Evolutionary conservation across 2,797 vertebrate species (phyloP).

Genomic region (Cyclura pinguis): DNA sequence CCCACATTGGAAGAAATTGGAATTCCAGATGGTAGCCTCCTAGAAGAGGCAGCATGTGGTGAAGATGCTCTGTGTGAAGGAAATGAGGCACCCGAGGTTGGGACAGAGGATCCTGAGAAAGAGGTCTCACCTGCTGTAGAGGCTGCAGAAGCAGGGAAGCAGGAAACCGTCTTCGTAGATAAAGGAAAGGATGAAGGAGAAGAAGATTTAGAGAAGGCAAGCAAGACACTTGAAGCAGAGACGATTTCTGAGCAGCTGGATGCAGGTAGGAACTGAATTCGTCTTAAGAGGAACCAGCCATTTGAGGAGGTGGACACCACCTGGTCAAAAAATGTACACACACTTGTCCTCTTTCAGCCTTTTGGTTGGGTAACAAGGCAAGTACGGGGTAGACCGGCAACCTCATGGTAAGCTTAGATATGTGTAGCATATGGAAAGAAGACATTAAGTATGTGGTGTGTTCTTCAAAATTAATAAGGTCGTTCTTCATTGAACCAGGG

Average conservation of each 20-base stretch:
- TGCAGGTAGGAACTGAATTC: constrained; percentile 57
- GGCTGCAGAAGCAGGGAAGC: fast-evolving
- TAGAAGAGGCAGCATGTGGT: not conserved
- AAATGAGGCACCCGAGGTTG: not conserved
- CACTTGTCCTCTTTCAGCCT: not conserved
- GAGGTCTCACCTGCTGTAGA: not conserved
- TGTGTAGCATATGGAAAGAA: not conserved
- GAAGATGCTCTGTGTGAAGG: constrained; percentile 43
- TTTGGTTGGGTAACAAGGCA: constrained; percentile 17
- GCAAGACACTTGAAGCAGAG: constrained; percentile 34
- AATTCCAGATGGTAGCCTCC: constrained; percentile 30
- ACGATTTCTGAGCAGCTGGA: constrained; percentile 29
- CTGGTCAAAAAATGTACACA: not conserved
- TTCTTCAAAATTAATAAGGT: not conserved
- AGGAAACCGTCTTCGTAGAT: not conserved
- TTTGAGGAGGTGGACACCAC: fast-evolving
- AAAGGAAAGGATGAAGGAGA: constrained; percentile 34
- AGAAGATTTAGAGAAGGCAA: constrained; percentile 24
- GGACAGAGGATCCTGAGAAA: not conserved
- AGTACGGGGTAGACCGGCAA: not conserved
- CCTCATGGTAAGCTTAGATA: constrained; percentile 14
- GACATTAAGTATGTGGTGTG: not conserved
- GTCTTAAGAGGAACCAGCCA: not conserved
- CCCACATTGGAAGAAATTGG: constrained; percentile 64
- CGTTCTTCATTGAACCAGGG: not conserved